phyloP scores from a whole-genome alignment of 2,888 invertebrate genomes.

The Dynastes tityus region DNA sequence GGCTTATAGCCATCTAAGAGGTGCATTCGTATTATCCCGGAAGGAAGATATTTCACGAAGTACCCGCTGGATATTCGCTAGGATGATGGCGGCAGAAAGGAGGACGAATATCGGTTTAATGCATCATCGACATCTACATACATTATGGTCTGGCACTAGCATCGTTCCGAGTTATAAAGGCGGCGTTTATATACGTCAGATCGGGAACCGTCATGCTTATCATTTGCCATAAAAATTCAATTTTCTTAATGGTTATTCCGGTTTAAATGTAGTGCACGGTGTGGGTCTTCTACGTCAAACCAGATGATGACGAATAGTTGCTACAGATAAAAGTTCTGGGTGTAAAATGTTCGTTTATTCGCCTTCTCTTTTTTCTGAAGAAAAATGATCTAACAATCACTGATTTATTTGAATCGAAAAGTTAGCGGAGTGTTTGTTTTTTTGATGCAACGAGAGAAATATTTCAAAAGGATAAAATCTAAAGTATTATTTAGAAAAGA shows the following conservation, averaged over 20 bases:
- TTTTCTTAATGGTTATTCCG: conserved; percentile 51
- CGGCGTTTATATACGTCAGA: conserved; percentile 29
- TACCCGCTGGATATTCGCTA: conserved; percentile 4
- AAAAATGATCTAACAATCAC: background rate
- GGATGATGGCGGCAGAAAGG: background rate
- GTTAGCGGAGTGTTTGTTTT: background rate
- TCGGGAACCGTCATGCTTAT: conserved; percentile 45
- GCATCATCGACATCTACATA: conserved; percentile 20
- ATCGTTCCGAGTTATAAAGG: conserved; percentile 15
- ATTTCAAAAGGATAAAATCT: background rate
- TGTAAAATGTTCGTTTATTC: background rate
- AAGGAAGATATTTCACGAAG: conserved; percentile 10
- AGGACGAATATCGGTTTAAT: conserved; percentile 12
- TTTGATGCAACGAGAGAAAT: background rate
- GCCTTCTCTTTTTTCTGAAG: background rate
- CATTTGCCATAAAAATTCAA: conserved; percentile 55
- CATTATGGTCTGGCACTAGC: conserved; percentile 6
- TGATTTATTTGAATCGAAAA: background rate
- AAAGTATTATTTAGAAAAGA: background rate
- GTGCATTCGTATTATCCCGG: conserved; percentile 7
- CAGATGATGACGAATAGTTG: conserved; percentile 8
- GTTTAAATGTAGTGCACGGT: conserved; percentile 18
- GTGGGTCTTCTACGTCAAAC: background rate
- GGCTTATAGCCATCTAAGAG: background rate
- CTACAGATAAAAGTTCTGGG: background rate